Percentiles rank a stretch among this genome's conserved stretches.
Evolutionary conservation across 2,113 vertebrate genomes (phyloP).

Genomic region (Mus pahari): DNA sequence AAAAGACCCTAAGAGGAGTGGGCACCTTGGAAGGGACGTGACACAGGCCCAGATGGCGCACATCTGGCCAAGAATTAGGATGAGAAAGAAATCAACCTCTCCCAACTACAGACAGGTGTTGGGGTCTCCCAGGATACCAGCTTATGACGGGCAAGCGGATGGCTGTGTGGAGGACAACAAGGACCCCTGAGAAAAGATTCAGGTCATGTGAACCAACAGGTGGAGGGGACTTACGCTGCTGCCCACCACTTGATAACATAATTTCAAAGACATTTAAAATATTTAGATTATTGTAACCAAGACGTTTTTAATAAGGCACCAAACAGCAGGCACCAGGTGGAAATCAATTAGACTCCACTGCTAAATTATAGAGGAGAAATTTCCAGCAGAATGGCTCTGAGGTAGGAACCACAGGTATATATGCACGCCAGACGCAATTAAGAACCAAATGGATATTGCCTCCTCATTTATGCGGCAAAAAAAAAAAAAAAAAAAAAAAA

Average conservation of each 20-base stretch:
- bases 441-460: conserved; percentile 57
- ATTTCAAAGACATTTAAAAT: conserved; percentile 75
- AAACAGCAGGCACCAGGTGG: conserved; percentile 73
- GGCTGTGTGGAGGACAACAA: neutral
- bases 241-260: conserved; percentile 21
- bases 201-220: conserved; percentile 16
- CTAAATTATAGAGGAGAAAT: conserved; percentile 74
- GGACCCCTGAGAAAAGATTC: neutral
- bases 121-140: conserved; percentile 48
- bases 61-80: conserved; percentile 72
- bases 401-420: conserved; percentile 23
- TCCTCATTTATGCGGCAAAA: conserved; percentile 44
- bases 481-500: neutral
- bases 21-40: neutral
- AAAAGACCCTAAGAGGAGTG: neutral
- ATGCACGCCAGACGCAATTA: conserved; percentile 61
- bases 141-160: conserved; percentile 1
- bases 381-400: conserved; percentile 68
- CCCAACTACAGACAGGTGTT: conserved; percentile 63
- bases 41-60: conserved; percentile 53
- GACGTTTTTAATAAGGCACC: conserved; percentile 79
- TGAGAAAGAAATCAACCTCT: conserved; percentile 66
- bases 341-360: conserved; percentile 79
- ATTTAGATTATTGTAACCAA: conserved; percentile 78
- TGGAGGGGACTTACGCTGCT: neutral